A percentile compares a stretch with the other conserved stretches of the same genome.
These are phyloP conservation scores for Megaptera novaeangliae DNA, from an alignment of 2,113 vertebrate species.

Conservation along the genomic window DNA sequence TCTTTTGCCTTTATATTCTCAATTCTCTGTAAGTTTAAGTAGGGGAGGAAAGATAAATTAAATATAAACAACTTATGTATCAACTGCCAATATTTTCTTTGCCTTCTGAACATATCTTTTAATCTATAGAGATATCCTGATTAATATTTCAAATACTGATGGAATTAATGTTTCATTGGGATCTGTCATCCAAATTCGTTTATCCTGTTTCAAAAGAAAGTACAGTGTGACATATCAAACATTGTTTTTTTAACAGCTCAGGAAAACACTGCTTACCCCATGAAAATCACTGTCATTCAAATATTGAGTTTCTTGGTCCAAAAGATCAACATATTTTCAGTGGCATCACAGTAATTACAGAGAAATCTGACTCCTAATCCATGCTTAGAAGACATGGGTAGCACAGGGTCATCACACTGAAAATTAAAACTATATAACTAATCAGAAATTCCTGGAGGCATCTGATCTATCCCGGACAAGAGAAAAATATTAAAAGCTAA, in stretches of 20 bases:
- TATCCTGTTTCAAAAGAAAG: neutral
- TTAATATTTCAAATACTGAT: neutral
- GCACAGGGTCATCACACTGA: neutral
- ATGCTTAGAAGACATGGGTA: neutral
- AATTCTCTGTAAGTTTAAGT: neutral
- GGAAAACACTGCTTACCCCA: neutral
- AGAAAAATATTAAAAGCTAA: neutral
- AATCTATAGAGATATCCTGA: neutral
- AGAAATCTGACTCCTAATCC: neutral
- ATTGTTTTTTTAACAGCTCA: neutral
- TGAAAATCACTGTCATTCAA: neutral
- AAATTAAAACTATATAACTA: neutral
- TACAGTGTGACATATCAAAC: neutral
- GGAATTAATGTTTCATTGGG: neutral
- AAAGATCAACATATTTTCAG: neutral
- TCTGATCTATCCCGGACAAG: neutral
- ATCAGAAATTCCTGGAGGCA: neutral
- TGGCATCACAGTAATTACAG: neutral
- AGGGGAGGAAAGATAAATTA: neutral
- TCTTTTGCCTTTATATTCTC: neutral
- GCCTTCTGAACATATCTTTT: neutral
- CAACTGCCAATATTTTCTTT: neutral
- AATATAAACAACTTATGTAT: neutral
- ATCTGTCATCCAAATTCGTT: neutral
- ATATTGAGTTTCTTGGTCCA: neutral